Evolutionary conservation across 2,888 invertebrate species (phyloP), one percentile per base, ranked within the genome.

Genomic region (Spodoptera littoralis): DNA sequence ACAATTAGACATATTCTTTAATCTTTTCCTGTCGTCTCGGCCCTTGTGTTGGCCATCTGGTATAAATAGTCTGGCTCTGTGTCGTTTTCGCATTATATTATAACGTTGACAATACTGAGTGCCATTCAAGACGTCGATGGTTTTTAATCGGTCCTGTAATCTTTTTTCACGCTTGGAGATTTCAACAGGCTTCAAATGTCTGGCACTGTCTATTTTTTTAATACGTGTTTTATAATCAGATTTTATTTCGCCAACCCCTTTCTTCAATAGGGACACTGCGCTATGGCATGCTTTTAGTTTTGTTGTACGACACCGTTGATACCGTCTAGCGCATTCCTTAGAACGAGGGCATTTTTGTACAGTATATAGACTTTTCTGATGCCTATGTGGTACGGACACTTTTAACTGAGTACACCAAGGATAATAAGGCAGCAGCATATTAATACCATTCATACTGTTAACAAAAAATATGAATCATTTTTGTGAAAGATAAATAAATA

Each of bases 71-170:
- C 11, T 45, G 24, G 27, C 6, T 49, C 45, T 54, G 24, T 43
- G 57, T 50, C 54, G 61, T 54, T 65, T 76, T n/a, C 59, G 61
- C 49, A 65, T 61, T 9, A 5, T 36, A 36, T 36, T 9, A 51
- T 77, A 68, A 4, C 73, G 62, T 59, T 69, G 55, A 58, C 73
- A 71, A 54, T 76, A 73, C 18, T 64, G 59, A 27, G 77, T 75
- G 9, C 76, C 73, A 54, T 57, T 65, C 11, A 62, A 51, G 13
- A 69, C 69, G 48, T 75, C 73, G 54, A 76, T 70, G 18, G 56
- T 53, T 66, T 65, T 67, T 12, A 72, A 60, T 44, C 58, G 53
- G 44, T 62, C 60, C 59, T 60, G 63, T 44, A 48, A 74, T 47
- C 56, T 70, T 52, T 76, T 62, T 30, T 62, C 54, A 13, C 58